Base-by-base conservation (phyloP, 1,140 invertebrate species). In the Holotrichia oblita region DNA sequence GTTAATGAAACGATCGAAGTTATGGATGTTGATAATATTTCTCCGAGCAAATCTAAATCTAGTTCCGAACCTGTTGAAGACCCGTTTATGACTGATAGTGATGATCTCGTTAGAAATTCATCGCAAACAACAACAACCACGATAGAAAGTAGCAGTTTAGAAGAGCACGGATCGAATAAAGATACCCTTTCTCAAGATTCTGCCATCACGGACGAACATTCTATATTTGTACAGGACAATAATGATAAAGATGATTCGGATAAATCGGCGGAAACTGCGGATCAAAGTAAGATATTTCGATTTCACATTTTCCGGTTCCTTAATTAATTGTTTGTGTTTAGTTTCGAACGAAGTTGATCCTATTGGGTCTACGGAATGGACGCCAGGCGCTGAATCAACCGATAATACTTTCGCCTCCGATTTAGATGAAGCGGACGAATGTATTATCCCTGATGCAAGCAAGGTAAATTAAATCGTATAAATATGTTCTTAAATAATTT, bases 371-470 rank as follows among this genome's bases (percentile, higher is more conserved):
- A 3, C 44, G 24, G 73, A 59, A 14, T 77, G 77, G 64, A 73
- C 20, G 78, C 75, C 48, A 69, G 61, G 80, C 81, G 61, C 75
- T 74, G 78, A 81, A 42, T 79, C 79, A 75, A 73, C 81, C 78
- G 44, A 64, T 48, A 76, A 79, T 73, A 79, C 76, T 59, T 69
- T 69, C 9, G 22, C 22, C 7, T 69, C 61, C 22, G 61, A 69
- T 69, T 69, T 76, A 73, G 22, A 42, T 34, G 6, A 64, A 76
- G n/a, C 64, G 80, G 81, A 90, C 87, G 85, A 90, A 9, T 90
- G 89, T 79, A 86, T 91, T 17, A 84, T 91, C 55, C 90, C 90
- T 0, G 90, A 91, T 82, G 90, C 89, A 0, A 90, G 92, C 83
- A 87, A 89, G 14, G 90, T 69, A 22, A 10, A 17, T 64, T 22